phyloP scores from a whole-genome alignment of 2,888 invertebrate species.

The Alloscopus bannaensis region DNA sequence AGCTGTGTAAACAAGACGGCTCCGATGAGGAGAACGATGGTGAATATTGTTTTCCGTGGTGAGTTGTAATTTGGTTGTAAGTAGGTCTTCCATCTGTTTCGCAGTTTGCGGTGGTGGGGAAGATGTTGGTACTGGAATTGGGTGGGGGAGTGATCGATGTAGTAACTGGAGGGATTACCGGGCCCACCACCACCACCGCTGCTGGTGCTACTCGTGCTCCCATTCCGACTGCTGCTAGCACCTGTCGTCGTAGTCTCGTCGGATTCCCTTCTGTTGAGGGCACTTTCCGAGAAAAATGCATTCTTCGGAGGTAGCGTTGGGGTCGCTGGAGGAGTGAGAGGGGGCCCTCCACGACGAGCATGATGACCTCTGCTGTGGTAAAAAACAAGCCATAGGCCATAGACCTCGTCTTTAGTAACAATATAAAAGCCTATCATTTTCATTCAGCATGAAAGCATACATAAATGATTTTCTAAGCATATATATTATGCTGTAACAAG shows the following conservation, averaged over 20 bases:
- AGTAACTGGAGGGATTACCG: constrained; percentile 34
- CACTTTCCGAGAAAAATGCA: constrained; percentile 56
- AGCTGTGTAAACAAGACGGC: constrained; percentile 70
- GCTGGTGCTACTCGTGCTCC: constrained; percentile 52
- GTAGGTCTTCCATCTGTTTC: constrained; percentile 69
- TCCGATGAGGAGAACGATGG: constrained; percentile 71
- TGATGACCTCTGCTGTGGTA: constrained; percentile 43
- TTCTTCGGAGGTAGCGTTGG: constrained; percentile 59
- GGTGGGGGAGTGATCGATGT: constrained; percentile 53
- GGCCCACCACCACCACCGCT: constrained; percentile 10
- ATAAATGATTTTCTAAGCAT: too few relatives aligned
- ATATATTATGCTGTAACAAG: too few relatives aligned
- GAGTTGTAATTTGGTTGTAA: constrained; percentile 70
- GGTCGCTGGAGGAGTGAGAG: constrained; percentile 56
- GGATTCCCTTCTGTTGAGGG: constrained; percentile 46
- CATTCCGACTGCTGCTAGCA: constrained; percentile 25
- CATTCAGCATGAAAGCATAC: too few relatives aligned
- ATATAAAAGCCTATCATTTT: too few relatives aligned
- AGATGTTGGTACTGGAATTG: constrained; percentile 51
- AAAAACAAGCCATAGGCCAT: too few relatives aligned
- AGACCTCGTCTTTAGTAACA: too few relatives aligned
- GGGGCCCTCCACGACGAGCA: constrained; percentile 31
- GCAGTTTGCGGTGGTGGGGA: constrained; percentile 32
- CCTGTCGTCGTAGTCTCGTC: constrained; percentile 43
- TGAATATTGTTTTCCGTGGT: constrained; percentile 71